Conservation (phyloP, 2,888 invertebrate species). For the Steinernema hermaphroditum region DNA sequence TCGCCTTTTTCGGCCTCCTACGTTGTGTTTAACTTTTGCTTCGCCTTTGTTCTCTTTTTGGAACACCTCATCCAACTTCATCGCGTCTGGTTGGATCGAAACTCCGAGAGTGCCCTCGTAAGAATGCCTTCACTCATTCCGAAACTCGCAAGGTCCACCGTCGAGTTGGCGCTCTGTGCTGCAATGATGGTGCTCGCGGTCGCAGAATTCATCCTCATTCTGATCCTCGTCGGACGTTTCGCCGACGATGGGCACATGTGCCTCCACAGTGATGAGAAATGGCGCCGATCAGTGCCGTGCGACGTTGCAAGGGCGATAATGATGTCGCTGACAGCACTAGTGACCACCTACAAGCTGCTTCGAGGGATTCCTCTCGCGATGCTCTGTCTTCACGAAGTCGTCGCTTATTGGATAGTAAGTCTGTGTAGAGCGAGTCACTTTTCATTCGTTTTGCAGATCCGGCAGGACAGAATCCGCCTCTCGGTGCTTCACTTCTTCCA, state of each 20-base stretch:
- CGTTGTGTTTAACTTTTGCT: background rate
- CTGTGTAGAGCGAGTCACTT: too few relatives aligned
- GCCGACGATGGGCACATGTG: background rate
- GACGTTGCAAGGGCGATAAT: background rate
- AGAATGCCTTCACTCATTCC: background rate
- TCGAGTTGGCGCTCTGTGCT: background rate
- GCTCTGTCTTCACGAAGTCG: constrained; percentile 29
- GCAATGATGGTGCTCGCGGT: background rate
- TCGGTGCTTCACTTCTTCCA: constrained; percentile 38
- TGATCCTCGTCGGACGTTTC: background rate
- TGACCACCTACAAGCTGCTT: constrained; percentile 12
- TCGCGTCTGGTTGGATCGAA: background rate
- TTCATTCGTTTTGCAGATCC: constrained; percentile 32
- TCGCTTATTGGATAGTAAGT: constrained; percentile 16
- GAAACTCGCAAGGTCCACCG: background rate
- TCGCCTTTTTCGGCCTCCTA: background rate
- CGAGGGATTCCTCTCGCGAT: constrained; percentile 32
- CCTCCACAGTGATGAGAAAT: background rate
- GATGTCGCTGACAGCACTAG: background rate
- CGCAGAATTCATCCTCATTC: background rate
- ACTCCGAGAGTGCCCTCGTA: background rate
- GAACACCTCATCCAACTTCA: background rate
- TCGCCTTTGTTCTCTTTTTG: constrained; percentile 3
- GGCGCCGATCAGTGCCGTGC: background rate
- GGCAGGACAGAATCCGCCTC: constrained; percentile 40